A percentile compares a stretch with the other conserved stretches of the same genome.
Evolutionary conservation across 2,113 vertebrate species (phyloP).

Genomic region (Pollimyrus isidori): DNA sequence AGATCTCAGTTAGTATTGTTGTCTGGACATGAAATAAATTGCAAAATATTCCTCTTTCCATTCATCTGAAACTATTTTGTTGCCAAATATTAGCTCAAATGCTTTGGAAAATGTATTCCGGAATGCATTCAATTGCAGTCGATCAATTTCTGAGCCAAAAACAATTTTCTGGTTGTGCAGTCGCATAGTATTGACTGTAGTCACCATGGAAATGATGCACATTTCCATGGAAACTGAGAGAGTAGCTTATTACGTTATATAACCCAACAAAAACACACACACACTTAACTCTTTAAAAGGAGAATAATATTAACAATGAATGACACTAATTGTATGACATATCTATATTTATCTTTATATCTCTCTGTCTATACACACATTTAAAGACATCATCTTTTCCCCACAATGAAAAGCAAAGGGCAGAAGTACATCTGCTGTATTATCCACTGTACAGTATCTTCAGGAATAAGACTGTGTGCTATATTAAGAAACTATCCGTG

Average conservation of each 20-base stretch:
- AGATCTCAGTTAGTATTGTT: not conserved
- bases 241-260: constrained; percentile 45
- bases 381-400: not conserved
- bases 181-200: constrained; percentile 26
- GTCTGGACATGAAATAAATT: not conserved
- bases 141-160: constrained; percentile 2
- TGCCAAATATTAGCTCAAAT: not conserved
- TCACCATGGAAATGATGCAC: constrained; percentile 55
- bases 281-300: constrained; percentile 11
- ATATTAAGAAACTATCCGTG: not conserved
- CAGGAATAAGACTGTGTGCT: not conserved
- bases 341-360: not conserved
- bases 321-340: not conserved
- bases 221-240: constrained; percentile 56
- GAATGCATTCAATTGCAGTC: not conserved
- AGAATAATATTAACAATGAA: not conserved
- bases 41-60: not conserved
- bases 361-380: too few species aligned
- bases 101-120: not conserved
- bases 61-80: not conserved
- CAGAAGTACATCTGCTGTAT: not conserved
- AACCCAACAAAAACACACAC: constrained; percentile 37
- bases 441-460: not conserved
- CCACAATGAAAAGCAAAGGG: not conserved
- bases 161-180: constrained; percentile 12